phyloP scores from a whole-genome alignment of 2,113 vertebrate species.

The Calypte anna region DNA sequence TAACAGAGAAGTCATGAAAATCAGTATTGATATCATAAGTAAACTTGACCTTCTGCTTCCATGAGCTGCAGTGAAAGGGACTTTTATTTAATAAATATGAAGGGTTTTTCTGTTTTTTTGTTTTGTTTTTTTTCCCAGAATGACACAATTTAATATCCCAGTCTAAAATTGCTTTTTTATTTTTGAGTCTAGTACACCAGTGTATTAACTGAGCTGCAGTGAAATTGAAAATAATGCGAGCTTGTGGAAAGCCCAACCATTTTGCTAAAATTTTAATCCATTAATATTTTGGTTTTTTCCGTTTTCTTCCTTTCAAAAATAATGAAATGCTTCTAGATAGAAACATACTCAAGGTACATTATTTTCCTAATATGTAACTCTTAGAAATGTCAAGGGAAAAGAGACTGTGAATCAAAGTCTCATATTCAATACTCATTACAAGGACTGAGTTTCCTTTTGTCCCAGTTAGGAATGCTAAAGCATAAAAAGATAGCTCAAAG shows the following conservation, averaged over 20 bases:
- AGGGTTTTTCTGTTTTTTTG: accelerated
- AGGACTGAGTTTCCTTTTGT: not conserved
- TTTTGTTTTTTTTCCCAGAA: not conserved
- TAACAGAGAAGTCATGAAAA: not conserved
- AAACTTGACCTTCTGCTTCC: not conserved
- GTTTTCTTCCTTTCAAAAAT: not conserved
- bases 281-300: not conserved
- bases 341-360: not conserved
- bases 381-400: not conserved
- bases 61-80: not conserved
- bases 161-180: not conserved
- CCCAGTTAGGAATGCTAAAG: not conserved
- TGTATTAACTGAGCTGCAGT: not conserved
- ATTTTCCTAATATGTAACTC: not conserved
- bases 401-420: not conserved
- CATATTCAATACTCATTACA: not conserved
- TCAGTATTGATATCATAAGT: not conserved
- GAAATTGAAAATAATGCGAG: not conserved
- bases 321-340: not conserved
- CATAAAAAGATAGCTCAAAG: not conserved
- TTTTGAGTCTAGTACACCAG: not conserved
- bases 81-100: not conserved
- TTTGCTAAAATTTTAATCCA: not conserved
- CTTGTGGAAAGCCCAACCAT: not conserved
- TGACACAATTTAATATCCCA: not conserved